Percentiles rank a stretch among this genome's conserved stretches.
These are phyloP conservation scores for Porites australiensis DNA, from an alignment of 64 coral and sea anemone species.

Conservation along the genomic window DNA sequence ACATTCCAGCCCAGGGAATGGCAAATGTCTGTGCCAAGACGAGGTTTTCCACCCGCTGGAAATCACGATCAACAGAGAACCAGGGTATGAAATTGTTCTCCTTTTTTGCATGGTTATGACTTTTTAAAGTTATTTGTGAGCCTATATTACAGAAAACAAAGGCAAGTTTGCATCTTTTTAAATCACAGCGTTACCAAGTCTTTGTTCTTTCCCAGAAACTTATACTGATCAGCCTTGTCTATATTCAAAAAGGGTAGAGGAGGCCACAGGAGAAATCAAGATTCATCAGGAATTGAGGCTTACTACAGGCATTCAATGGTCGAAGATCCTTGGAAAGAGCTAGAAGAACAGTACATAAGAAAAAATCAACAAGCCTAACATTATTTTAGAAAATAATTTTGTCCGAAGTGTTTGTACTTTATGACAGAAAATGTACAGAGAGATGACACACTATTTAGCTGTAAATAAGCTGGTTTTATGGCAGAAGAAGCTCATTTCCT, in stretches of 20 bases:
- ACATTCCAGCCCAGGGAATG: background rate
- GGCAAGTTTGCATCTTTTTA: too few species aligned
- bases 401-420: too few species aligned
- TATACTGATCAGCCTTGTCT: too few species aligned
- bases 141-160: too few species aligned
- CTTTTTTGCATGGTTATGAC: too few species aligned
- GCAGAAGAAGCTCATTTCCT: too few species aligned
- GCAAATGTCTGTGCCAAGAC: constrained; percentile 15
- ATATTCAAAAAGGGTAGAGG: background rate
- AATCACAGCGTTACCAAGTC: too few species aligned
- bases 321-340: constrained; percentile 84
- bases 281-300: constrained; percentile 44
- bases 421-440: too few species aligned
- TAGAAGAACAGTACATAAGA: constrained; percentile 75
- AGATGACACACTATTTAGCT: too few species aligned
- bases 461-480: too few species aligned
- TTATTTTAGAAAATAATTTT: background rate
- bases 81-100: background rate
- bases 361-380: constrained; percentile 20
- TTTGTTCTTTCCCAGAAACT: too few species aligned
- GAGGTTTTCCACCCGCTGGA: background rate
- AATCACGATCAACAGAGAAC: background rate
- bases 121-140: too few species aligned
- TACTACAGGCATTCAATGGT: constrained; percentile 93
- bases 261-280: background rate